A percentile compares a stretch with the other conserved stretches of the same genome.
Evolutionary conservation across 2,797 vertebrate genomes (phyloP).

Genomic region (Artibeus jamaicensis): DNA sequence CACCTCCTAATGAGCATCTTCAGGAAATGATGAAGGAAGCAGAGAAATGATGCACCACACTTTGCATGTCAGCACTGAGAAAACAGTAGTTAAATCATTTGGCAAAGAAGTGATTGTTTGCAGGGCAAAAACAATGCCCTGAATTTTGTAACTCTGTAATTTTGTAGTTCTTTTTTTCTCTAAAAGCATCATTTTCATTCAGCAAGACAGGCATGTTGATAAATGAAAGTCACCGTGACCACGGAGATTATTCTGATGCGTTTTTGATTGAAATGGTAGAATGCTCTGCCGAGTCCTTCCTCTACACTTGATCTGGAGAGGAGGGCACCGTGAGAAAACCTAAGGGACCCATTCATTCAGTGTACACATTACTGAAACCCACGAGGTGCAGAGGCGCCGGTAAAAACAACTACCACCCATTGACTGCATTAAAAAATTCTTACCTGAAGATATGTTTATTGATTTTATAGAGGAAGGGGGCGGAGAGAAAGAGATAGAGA

Average conservation of each 20-base stretch:
- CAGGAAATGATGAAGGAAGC: constrained; percentile 52
- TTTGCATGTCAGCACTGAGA: constrained; percentile 14
- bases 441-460: not conserved
- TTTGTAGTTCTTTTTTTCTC: constrained; percentile 23
- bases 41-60: not conserved
- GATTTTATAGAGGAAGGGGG: not conserved
- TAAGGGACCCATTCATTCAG: not conserved
- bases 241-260: not conserved
- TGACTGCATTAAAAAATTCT: not conserved
- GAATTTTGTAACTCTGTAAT: constrained; percentile 45
- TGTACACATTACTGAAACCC: not conserved
- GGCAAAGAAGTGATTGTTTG: constrained; percentile 31
- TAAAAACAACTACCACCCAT: not conserved
- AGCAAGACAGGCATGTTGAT: not conserved
- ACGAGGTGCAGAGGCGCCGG: too few species aligned
- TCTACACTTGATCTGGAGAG: not conserved
- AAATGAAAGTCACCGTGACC: not conserved
- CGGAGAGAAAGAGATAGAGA: too few species aligned
- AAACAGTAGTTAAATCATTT: constrained; percentile 51
- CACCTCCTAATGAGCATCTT: constrained; percentile 11
- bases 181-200: constrained; percentile 10
- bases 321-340: not conserved
- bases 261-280: constrained; percentile 2
- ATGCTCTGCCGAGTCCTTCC: not conserved
- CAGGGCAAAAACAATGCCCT: constrained; percentile 33